phyloP scores from a whole-genome alignment of 2,113 vertebrate genomes.

The Prunella fulvescens region DNA sequence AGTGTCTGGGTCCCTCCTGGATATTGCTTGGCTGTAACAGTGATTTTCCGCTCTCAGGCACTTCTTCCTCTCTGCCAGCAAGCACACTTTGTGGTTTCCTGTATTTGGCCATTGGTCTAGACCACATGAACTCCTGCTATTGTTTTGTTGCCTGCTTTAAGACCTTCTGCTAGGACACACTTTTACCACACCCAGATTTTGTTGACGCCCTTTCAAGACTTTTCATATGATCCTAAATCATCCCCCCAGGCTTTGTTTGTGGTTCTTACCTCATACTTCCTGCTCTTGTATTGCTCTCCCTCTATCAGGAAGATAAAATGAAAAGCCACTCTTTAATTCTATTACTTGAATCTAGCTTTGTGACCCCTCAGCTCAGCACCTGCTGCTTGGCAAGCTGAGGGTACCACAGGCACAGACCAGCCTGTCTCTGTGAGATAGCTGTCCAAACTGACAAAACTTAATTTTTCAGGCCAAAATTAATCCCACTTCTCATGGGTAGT shows the following conservation, averaged over 20 bases:
- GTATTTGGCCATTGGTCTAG: slow-evolving; percentile 24
- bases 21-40: not conserved
- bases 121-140: slow-evolving; percentile 28
- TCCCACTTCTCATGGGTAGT: not conserved
- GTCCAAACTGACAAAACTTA: not conserved
- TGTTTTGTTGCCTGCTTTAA: slow-evolving; percentile 40
- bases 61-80: not conserved
- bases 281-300: not conserved
- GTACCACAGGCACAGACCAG: not conserved
- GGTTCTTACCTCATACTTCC: slow-evolving; percentile 22
- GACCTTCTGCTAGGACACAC: not conserved
- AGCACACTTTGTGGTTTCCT: slow-evolving; percentile 10
- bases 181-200: slow-evolving; percentile 23
- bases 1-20: slow-evolving; percentile 19
- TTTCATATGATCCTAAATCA: not conserved
- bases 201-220: not conserved
- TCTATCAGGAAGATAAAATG: not conserved
- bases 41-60: not conserved
- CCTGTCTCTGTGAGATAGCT: not conserved
- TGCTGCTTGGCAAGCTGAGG: not conserved
- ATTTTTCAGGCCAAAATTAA: not conserved
- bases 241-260: not conserved
- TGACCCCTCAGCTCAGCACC: not conserved
- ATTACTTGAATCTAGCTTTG: not conserved
- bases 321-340: not conserved